Evolutionary conservation across 2,888 invertebrate genomes (phyloP).

Genomic region (Leucophenga montana): DNA sequence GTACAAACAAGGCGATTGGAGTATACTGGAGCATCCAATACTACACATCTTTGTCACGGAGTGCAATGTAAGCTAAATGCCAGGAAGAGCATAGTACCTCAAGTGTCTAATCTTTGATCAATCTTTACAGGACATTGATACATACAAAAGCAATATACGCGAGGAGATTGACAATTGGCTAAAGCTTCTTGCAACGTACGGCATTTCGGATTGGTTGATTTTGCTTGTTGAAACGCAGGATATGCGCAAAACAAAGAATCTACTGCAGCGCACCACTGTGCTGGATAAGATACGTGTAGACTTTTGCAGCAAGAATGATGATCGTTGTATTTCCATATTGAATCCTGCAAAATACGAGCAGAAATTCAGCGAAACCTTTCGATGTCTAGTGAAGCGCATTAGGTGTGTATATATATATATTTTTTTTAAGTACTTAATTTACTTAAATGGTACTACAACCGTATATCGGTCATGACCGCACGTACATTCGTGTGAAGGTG

Average conservation of each 20-base stretch:
- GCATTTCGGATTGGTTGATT: conserved; percentile 93
- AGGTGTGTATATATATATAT: conserved; percentile 74
- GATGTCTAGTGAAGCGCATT: conserved; percentile 86
- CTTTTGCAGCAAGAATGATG: conserved; percentile 91
- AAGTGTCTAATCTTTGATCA: neutral
- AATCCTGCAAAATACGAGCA: conserved; percentile 93
- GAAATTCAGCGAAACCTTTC: conserved; percentile 92
- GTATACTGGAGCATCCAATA: conserved; percentile 89
- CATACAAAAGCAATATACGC: conserved; percentile 88
- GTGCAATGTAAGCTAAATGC: conserved; percentile 88
- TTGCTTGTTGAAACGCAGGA: conserved; percentile 94
- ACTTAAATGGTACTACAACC: too few relatives aligned
- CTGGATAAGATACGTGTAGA: conserved; percentile 95
- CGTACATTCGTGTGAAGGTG: too few relatives aligned
- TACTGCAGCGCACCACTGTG: conserved; percentile 92
- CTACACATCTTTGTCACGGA: conserved; percentile 97
- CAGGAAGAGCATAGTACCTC: neutral
- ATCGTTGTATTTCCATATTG: conserved; percentile 90
- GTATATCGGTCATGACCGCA: too few relatives aligned
- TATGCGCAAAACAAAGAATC: conserved; percentile 90
- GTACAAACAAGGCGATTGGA: conserved; percentile 83
- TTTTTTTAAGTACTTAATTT: conserved; percentile 3
- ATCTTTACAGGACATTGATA: conserved; percentile 86
- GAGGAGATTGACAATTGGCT: conserved; percentile 94
- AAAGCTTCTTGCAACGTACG: conserved; percentile 82